Evolutionary conservation across 2,797 vertebrate genomes (phyloP), one percentile per base, ranked within the genome.

Genomic region (Silurus aristotelis): DNA sequence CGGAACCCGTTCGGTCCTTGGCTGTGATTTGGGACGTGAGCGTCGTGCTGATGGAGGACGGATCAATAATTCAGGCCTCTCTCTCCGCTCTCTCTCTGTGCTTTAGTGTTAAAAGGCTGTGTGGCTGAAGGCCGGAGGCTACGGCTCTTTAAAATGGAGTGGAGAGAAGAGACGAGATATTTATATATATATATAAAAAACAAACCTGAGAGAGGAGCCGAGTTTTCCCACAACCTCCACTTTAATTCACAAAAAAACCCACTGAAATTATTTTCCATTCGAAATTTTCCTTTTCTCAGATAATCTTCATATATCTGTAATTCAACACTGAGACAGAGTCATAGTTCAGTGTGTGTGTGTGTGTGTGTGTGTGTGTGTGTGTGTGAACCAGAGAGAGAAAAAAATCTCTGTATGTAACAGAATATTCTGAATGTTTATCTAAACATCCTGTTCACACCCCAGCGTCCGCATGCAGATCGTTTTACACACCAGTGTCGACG

Each of bases 51-150:
- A 99, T 99, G 93, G 94, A 96, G 96, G 96, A 94, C 93, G 94
- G 97, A 99, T 99, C 98, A 99, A 99, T 99, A 99, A 99, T 98
- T 99, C 97, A 99, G 97, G 96, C 96, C 95, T 94, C 94, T 94
- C 96, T 96, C 93, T 97, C 97, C 96, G 96, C 95, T 94, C 94
- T 94, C 96, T 96, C 93, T 97, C 97, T 96, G 98, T 98, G 97
- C 97, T 95, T 81, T 82, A 95, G 95, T 94, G 96, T 97, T 95
- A 96, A 96, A 96, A 96, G 96, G 96, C 96, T 94, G 95, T 96
- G 95, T 95, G 95, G 96, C 96, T 93, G 94, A 92, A 96, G 95
- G 83, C 96, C 96, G 92, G 95, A 95, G 95, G 95, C 95, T 94
- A 73, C 89, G 92, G 91, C 91, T 77, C 83, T 84, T 89, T 89